phyloP scores from a whole-genome alignment of 2,113 vertebrate species.

The Chloebia gouldiae region DNA sequence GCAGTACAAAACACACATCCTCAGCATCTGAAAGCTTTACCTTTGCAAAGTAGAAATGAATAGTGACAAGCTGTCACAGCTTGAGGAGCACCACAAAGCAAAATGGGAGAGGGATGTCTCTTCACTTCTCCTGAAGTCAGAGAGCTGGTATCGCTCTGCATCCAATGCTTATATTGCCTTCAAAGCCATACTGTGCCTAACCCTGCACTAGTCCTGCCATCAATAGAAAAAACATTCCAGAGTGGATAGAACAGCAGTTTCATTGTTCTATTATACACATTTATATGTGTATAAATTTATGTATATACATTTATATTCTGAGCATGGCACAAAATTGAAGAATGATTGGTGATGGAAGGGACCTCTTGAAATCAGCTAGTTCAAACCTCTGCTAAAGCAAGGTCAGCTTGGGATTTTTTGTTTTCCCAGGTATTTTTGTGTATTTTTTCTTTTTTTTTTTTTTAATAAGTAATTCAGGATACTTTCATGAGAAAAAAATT shows the following conservation, averaged over 20 bases:
- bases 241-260: not conserved
- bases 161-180: not conserved
- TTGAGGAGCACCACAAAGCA: not conserved
- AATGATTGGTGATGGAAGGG: not conserved
- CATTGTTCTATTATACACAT: not conserved
- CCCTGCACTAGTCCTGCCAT: not conserved
- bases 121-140: not conserved
- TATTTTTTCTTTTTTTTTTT: not conserved
- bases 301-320: rapidly evolving
- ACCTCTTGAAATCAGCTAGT: not conserved
- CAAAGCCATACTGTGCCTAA: not conserved
- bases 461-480: not conserved
- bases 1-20: not conserved
- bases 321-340: not conserved
- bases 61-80: not conserved
- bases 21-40: not conserved
- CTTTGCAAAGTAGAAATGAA: not conserved
- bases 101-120: not conserved
- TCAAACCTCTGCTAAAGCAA: not conserved
- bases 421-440: not conserved
- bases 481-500: not conserved
- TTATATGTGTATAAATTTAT: no score
- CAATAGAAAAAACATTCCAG: not conserved
- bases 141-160: not conserved
- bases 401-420: not conserved